Base-by-base conservation (phyloP, 64 coral and sea anemone species). In the Pocillopora damicornis region DNA sequence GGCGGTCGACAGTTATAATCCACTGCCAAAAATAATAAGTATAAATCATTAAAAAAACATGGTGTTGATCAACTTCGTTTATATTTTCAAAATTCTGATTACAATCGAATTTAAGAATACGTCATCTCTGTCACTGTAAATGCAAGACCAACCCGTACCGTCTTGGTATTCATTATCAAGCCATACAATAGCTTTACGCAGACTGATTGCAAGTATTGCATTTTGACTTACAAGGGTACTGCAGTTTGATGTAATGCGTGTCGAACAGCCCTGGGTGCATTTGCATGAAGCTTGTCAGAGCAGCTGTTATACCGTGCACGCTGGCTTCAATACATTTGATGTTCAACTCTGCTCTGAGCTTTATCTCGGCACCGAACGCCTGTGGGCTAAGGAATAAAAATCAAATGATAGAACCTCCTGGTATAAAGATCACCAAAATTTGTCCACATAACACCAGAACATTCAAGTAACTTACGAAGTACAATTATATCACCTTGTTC, bases 221-320 rank as follows among this genome's bases (percentile, higher is more conserved):
- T 13, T 15, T 74, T 25, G 16, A 92, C 90, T 87, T 75, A 96
- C 94, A 65, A 76, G 94, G 69, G 87, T 96, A 96, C 60, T 93
- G 87, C 5, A 96, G 91, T 58, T 81, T 89, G 67, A 96, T 60
- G 63, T 59, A 93, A 2, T 73, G 66, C 13, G 82, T 51, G 20
- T 96, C 91, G 65, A 96, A 96, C 11, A 96, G 76, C 7, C 91
- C 94, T 22, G 81, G 60, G 13, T 56, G 71, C 9, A 26, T 62
- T 26, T 59, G 68, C 8, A 89, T 76, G 38, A 83, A 87, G 73
- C 51, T 87, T 83, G 79, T 89, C 15, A 96, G 71, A 20, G 82
- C 83, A 62, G 94, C 92, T 69, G 94, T 96, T 12, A 96, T 71
- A 59, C 90, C 89, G 59, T 96, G 94, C 14, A 96, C 94, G 15